Evolutionary conservation across 2,113 vertebrate genomes (phyloP).

Genomic region (Periophthalmodon schlosseri): DNA sequence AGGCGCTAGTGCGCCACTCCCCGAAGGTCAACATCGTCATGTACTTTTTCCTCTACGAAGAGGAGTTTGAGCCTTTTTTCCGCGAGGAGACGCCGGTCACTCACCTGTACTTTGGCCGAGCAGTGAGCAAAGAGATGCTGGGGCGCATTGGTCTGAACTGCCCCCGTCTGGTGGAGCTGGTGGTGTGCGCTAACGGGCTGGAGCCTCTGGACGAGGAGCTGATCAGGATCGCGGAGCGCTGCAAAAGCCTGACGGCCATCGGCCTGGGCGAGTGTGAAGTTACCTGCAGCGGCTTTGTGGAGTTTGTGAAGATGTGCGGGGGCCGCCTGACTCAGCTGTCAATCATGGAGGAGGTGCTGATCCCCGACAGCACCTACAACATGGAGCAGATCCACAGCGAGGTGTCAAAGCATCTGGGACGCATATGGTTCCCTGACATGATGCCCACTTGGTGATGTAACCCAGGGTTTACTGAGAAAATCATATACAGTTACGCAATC

Average conservation of each 20-base stretch:
- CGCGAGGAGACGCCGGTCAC: slow-evolving; percentile 90
- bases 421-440: slow-evolving; percentile 96
- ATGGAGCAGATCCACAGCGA: slow-evolving; percentile 96
- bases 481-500: not conserved
- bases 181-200: slow-evolving; percentile 93
- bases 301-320: slow-evolving; percentile 96
- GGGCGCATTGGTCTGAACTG: slow-evolving; percentile 92
- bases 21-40: slow-evolving; percentile 96
- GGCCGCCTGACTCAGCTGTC: slow-evolving; percentile 91
- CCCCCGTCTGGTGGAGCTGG: slow-evolving; percentile 90
- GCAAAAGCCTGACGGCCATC: slow-evolving; percentile 89
- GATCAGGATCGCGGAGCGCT: slow-evolving; percentile 89
- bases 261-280: slow-evolving; percentile 94
- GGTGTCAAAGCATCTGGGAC: slow-evolving; percentile 93
- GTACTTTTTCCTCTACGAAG: slow-evolving; percentile 95
- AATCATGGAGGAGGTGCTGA: slow-evolving; percentile 94
- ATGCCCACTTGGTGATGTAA: slow-evolving; percentile 91
- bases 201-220: slow-evolving; percentile 92
- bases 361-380: slow-evolving; percentile 92
- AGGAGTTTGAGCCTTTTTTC: slow-evolving; percentile 94
- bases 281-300: slow-evolving; percentile 94
- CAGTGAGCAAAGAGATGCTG: slow-evolving; percentile 93
- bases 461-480: not conserved
- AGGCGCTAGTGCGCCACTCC: slow-evolving; percentile 90
- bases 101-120: slow-evolving; percentile 92